Base-by-base conservation (phyloP, 2,113 vertebrate genomes). In the Gymnocephalus cernua region DNA sequence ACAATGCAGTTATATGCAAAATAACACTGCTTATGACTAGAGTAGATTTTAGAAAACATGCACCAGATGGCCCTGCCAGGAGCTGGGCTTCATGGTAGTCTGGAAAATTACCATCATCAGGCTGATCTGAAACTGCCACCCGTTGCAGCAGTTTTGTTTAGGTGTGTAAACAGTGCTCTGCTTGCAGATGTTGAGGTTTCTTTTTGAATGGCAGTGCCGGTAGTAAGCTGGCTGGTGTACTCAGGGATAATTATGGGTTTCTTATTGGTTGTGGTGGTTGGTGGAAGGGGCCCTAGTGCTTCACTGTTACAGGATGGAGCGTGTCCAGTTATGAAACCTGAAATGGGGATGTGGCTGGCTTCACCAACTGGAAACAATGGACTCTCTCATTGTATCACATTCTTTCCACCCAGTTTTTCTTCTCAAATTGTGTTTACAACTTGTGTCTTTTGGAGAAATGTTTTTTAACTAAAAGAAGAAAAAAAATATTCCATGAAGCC, bases 61-160 rank as follows among this genome's bases (percentile, higher is more conserved):
- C 53, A 73, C 68, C 91, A 93, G 89, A 93, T 91, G 89, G 90
- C 63, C 75, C 41, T 66, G 87, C 91, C 79, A 89, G 84, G 71
- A 86, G 85, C 58, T 57, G 68, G 80, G 62, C 62, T 91, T 89
- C 86, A 86, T 86, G 75, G 51, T 72, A 74, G 65, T n/a, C 79
- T 80, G 88, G 84, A 91, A 90, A 91, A 91, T 91, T 38, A 91
- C 76, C 85, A 84, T 90, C 86, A 85, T 89, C 67, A 64, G 50
- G 53, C 85, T 66, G 50, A 80, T 83, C 50, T 67, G 63, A 76
- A 65, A 51, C 66, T 51, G 67, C 47, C 66, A 71, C 63, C 68
- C 47, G 19, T 72, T 67, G 44, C 73, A 57, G 70, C 50, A 77
- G 47, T 77, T 86, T 76, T 66, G 66, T 82, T 77, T 72, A 54